Percentiles rank a stretch among this genome's conserved stretches.
phyloP scores from a whole-genome alignment of 2,888 invertebrate species.

The Eremobia ochroleuca region DNA sequence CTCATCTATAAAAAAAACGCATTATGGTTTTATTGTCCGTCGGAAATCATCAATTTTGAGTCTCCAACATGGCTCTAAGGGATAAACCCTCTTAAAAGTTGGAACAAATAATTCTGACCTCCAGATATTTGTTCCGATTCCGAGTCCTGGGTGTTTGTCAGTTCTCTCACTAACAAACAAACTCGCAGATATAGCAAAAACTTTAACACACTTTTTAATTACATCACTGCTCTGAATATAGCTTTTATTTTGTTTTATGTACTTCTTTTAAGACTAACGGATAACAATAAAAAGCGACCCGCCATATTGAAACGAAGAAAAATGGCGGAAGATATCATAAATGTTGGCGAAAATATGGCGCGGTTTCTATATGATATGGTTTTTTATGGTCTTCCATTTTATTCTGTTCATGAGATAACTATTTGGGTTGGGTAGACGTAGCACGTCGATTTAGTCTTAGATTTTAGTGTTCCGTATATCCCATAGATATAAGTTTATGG shows the following conservation, averaged over 20 bases:
- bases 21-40: too few species aligned
- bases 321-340: conserved; percentile 26
- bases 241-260: conserved; percentile 43
- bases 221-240: conserved; percentile 44
- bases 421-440: not conserved
- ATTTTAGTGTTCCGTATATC: not conserved
- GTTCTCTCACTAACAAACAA: conserved; percentile 43
- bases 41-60: too few species aligned
- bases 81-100: too few species aligned
- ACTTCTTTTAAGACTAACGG: conserved; percentile 25
- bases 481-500: not conserved
- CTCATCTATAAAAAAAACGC: too few species aligned
- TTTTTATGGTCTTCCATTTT: conserved; percentile 5
- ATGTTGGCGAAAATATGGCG: conserved; percentile 24
- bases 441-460: not conserved
- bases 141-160: conserved; percentile 42
- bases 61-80: too few species aligned
- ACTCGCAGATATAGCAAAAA: conserved; percentile 28
- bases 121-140: conserved; percentile 37
- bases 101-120: conserved; percentile 37
- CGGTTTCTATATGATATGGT: conserved; percentile 8
- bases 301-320: conserved; percentile 43
- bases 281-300: conserved; percentile 44
- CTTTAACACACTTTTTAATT: conserved; percentile 59
- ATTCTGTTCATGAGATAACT: not conserved